phyloP scores from a whole-genome alignment of 2,113 vertebrate genomes.

The Felis catus region DNA sequence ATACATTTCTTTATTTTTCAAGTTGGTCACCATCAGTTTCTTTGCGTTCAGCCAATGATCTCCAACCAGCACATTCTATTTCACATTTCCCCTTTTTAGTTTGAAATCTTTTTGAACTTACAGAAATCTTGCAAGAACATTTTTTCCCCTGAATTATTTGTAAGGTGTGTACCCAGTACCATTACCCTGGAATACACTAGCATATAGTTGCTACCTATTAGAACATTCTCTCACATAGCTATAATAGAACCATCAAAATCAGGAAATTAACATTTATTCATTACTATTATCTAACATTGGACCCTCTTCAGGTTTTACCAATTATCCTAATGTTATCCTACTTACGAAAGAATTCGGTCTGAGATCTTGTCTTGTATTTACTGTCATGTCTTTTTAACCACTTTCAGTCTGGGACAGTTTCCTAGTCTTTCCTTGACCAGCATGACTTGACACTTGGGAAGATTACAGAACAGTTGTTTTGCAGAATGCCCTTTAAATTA shows the following conservation, averaged over 20 bases:
- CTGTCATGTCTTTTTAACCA: not conserved
- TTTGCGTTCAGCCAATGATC: not conserved
- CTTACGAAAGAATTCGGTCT: not conserved
- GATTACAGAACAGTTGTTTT: not conserved
- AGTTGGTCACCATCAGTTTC: not conserved
- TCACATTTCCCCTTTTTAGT: not conserved
- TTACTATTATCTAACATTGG: not conserved
- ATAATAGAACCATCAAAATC: not conserved
- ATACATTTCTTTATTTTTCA: not conserved
- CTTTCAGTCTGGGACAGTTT: not conserved
- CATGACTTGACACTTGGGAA: not conserved
- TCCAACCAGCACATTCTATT: not conserved
- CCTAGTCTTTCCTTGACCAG: not conserved
- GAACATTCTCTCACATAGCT: not conserved
- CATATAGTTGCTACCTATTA: not conserved
- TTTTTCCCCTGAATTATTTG: not conserved
- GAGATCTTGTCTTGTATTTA: not conserved
- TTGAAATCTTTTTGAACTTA: slow-evolving; percentile 28
- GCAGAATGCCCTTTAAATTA: not conserved
- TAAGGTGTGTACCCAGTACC: not conserved
- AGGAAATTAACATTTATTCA: slow-evolving; percentile 7
- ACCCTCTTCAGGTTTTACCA: not conserved
- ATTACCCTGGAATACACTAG: not conserved
- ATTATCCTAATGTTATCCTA: not conserved
- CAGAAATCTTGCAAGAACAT: not conserved